phyloP scores from a whole-genome alignment of 2,888 invertebrate genomes.

The Spisula solida region DNA sequence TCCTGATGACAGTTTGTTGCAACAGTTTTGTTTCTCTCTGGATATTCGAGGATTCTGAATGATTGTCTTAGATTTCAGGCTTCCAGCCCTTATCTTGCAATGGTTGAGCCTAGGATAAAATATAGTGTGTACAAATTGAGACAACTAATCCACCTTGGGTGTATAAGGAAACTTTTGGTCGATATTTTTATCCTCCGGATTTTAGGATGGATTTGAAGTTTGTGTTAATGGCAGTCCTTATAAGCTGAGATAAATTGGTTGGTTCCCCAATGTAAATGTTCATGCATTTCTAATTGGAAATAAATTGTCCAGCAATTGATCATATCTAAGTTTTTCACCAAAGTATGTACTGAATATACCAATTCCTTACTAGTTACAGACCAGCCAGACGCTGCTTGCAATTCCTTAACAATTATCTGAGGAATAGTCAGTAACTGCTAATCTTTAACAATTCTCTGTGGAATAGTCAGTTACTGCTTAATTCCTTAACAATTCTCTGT shows the following conservation, averaged over 20 bases:
- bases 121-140: neutral
- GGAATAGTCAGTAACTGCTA: too few species aligned
- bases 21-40: neutral
- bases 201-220: neutral
- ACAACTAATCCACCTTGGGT: neutral
- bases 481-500: neutral
- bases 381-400: neutral
- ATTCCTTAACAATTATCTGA: too few species aligned
- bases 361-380: neutral
- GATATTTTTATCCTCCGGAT: neutral
- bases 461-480: too few species aligned
- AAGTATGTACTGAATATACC: neutral
- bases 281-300: slow-evolving; percentile 20
- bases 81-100: neutral
- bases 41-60: neutral
- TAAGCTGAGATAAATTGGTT: neutral
- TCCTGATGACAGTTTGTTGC: neutral
- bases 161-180: neutral
- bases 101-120: neutral
- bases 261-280: neutral
- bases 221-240: neutral
- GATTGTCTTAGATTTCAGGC: neutral
- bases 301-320: slow-evolving; percentile 13
- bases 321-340: neutral
- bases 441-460: too few species aligned